These are phyloP conservation scores for Apostichopus californicus DNA, from an alignment of 35 echinoderm and acorn worm species.

Conservation along the genomic window DNA sequence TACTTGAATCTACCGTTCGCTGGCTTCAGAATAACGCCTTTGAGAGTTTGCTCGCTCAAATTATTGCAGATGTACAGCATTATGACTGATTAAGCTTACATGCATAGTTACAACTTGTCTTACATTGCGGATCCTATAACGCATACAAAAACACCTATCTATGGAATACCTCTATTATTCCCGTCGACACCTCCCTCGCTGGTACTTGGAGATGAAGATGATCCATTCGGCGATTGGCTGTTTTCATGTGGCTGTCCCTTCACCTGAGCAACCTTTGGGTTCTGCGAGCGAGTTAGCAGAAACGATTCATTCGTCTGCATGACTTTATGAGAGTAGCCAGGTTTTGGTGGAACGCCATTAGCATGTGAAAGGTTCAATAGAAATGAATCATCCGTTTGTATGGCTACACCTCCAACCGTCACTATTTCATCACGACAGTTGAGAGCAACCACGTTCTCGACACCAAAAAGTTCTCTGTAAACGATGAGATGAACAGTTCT, in stretches of 20 bases:
- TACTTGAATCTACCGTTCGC: too few relatives aligned
- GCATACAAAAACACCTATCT: too few relatives aligned
- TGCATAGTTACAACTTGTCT: too few relatives aligned
- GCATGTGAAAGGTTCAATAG: slow-evolving; percentile 49
- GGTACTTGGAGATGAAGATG: neutral
- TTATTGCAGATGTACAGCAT: too few relatives aligned
- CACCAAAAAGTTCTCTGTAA: slow-evolving; percentile 59
- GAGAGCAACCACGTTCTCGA: slow-evolving; percentile 69
- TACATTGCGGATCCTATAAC: too few relatives aligned
- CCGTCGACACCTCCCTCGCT: neutral
- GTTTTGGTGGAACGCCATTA: slow-evolving; percentile 63
- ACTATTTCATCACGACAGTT: slow-evolving; percentile 46
- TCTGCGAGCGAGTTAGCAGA: slow-evolving; percentile 52
- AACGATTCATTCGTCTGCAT: slow-evolving; percentile 78
- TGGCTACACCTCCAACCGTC: slow-evolving; percentile 41
- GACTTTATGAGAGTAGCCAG: slow-evolving; percentile 67
- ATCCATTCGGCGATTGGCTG: neutral
- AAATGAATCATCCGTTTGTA: slow-evolving; percentile 72
- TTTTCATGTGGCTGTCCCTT: slow-evolving; percentile 1
- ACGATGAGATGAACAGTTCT: too few relatives aligned
- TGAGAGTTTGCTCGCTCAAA: too few relatives aligned
- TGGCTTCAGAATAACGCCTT: too few relatives aligned
- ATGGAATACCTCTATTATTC: neutral
- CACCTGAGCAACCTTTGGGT: slow-evolving; percentile 31
- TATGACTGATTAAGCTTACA: too few relatives aligned